Evolutionary conservation across 2,888 invertebrate genomes (phyloP).

Genomic region (Sepioteuthis lessoniana): DNA sequence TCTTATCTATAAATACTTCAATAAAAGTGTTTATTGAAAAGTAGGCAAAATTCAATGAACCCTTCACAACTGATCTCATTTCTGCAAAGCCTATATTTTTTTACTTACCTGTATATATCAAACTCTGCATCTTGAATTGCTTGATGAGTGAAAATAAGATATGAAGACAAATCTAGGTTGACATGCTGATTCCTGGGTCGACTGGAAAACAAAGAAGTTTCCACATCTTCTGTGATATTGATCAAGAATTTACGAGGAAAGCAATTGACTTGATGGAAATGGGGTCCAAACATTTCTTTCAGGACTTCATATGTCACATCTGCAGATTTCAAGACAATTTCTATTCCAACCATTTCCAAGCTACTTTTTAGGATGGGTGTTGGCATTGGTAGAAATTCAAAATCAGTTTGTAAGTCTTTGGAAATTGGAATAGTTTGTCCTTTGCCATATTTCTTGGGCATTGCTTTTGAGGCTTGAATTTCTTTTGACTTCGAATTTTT

Average conservation of each 20-base stretch:
- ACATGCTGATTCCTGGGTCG: background rate
- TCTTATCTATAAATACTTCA: no score
- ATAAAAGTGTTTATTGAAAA: no score
- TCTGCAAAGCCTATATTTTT: background rate
- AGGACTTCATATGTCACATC: slow-evolving; percentile 51
- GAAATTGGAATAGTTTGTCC: background rate
- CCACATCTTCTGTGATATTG: slow-evolving; percentile 56
- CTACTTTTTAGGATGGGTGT: background rate
- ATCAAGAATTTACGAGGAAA: slow-evolving; percentile 61
- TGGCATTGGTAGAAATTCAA: no score
- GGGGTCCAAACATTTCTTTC: slow-evolving; percentile 51
- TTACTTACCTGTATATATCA: background rate
- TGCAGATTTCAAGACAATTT: slow-evolving; percentile 25
- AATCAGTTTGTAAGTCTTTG: background rate
- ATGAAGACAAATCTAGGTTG: background rate
- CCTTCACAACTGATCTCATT: no score
- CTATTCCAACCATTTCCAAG: background rate
- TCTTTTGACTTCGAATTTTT: no score
- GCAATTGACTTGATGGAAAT: slow-evolving; percentile 56
- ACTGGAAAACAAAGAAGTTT: background rate
- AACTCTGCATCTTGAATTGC: background rate
- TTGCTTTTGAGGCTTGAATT: background rate
- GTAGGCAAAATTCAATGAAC: no score
- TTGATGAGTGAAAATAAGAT: background rate
- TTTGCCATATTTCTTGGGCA: background rate